A percentile compares a stretch with the other conserved stretches of the same genome.
Conservation (phyloP, 2,113 vertebrate genomes). For the Taxidea taxus region DNA sequence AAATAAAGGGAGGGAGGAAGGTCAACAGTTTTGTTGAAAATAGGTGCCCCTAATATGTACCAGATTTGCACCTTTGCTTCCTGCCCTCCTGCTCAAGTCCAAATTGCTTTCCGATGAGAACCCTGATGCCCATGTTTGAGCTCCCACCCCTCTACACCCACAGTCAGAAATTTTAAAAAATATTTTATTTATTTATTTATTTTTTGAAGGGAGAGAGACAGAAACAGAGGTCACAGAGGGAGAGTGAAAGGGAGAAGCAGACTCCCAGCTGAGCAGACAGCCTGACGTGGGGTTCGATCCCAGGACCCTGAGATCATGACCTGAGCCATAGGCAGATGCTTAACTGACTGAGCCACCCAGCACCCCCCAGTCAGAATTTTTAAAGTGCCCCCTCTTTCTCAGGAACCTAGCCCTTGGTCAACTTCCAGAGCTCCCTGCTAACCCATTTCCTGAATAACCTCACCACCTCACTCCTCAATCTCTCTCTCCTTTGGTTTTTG, state of each 20-base stretch:
- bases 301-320: too few relatives aligned
- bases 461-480: neutral
- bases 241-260: too few relatives aligned
- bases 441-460: neutral
- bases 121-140: neutral
- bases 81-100: neutral
- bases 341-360: too few relatives aligned
- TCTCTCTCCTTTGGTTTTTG: neutral
- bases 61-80: neutral
- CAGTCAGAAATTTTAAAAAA: too few relatives aligned
- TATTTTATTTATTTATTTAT: too few relatives aligned
- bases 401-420: neutral
- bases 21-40: neutral
- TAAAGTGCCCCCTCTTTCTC: neutral
- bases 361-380: neutral
- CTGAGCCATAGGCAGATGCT: too few relatives aligned
- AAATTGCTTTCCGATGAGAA: neutral
- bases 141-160: neutral
- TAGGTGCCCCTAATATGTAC: neutral
- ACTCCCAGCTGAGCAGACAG: too few relatives aligned
- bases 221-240: too few relatives aligned
- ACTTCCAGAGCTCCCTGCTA: neutral
- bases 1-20: neutral
- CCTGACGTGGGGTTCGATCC: too few relatives aligned
- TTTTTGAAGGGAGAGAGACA: too few relatives aligned